phyloP scores from a whole-genome alignment of 1,140 invertebrate species.

The Scaptodrosophila lebanonensis region DNA sequence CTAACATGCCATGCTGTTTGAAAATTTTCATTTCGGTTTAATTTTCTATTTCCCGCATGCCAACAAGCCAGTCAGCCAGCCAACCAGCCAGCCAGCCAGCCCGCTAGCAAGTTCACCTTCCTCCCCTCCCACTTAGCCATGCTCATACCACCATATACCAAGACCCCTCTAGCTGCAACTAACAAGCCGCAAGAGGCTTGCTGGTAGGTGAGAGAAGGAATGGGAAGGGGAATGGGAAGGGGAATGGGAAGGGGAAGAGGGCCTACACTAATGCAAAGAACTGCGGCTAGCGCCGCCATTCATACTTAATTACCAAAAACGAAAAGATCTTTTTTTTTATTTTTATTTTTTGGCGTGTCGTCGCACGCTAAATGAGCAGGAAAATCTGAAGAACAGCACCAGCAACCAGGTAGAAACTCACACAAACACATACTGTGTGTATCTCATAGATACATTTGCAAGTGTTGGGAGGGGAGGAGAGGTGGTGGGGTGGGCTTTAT shows the following conservation, averaged over 20 bases:
- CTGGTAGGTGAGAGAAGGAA: neutral
- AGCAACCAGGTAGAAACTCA: constrained; percentile 64
- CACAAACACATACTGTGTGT: constrained; percentile 9
- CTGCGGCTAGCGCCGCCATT: constrained; percentile 69
- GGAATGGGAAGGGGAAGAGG: constrained; percentile 8
- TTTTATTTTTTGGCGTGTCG: constrained; percentile 41
- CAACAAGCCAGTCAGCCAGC: constrained; percentile 49
- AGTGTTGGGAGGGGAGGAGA: too few species aligned
- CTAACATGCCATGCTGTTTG: constrained; percentile 66
- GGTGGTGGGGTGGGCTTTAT: too few species aligned
- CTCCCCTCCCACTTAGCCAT: too few species aligned
- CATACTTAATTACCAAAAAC: constrained; percentile 72
- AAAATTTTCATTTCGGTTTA: constrained; percentile 71
- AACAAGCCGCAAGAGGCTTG: neutral
- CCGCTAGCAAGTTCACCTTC: too few species aligned
- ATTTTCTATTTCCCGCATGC: constrained; percentile 72
- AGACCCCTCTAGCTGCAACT: neutral
- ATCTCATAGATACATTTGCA: too few species aligned
- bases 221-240: neutral
- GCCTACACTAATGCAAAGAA: too few species aligned
- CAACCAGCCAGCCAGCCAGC: constrained; percentile 22
- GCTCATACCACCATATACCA: constrained; percentile 32
- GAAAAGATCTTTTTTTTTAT: constrained; percentile 15
- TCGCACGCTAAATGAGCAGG: constrained; percentile 50
- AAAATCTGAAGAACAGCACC: constrained; percentile 30